Base-by-base conservation (phyloP, 2,888 invertebrate species). In the Tenthredo distinguenda region DNA sequence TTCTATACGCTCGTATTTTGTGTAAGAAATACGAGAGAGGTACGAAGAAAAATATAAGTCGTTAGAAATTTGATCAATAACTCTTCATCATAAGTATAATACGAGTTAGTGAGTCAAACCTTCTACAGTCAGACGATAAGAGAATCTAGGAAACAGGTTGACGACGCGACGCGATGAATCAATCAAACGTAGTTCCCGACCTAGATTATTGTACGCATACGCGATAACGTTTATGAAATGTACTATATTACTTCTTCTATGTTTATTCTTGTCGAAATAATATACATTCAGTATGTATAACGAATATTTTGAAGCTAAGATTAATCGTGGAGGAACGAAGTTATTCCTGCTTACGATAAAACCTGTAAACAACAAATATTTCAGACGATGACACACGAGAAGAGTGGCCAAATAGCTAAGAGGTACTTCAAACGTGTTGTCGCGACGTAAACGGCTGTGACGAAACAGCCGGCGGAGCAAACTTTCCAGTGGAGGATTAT, bases 371-470 rank as follows among this genome's bases (percentile, higher is more conserved):
- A 68, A 47, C 12, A 89, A 86, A 86, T 86, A 87, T 95, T 95
- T 88, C 94, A 96, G 96, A 95, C 94, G 68, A 93, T 96, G 88
- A 94, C 94, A 47, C 95, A 95, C 88, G 95, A 95, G 85, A 94
- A 94, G 71, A 94, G 90, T 87, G 91, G 91, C 77, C 88, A 94
- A 85, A 93, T 95, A 86, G 95, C 94, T 10, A 95, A 95, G 90
- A 94, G 96, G 87, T 95, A 94, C 90, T 96, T 95, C 89, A 95
- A 95, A 86, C 93, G 95, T 88, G 88, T 94, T 18, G 47, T 47
- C 18, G 31, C 83, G 7, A 50, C 10, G 65, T 82, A 47, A 68
- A 34, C 10, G 12, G 15, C 31, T 31, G 3, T 34, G 31, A 68
- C 18, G 34, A 31, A 34, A 3, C 68, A 65, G 34, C 34, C 34